phyloP scores from a whole-genome alignment of 1,140 invertebrate species.

The Bicyclus anynana region DNA sequence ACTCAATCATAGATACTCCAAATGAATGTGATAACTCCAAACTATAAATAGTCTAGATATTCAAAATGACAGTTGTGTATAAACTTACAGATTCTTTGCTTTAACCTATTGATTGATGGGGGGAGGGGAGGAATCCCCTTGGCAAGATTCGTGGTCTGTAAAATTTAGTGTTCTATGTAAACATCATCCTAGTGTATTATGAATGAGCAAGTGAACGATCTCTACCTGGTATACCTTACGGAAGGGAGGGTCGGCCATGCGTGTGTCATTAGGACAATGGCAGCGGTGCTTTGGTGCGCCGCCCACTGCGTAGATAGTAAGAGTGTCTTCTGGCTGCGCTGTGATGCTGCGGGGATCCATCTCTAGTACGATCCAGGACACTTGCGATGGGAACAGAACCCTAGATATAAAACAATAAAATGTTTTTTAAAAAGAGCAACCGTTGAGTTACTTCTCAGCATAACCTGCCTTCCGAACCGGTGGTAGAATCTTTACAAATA shows the following conservation, averaged over 20 bases:
- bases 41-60: no score
- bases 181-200: constrained; percentile 16
- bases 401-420: constrained; percentile 77
- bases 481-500: no score
- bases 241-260: constrained; percentile 48
- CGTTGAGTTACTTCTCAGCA: no score
- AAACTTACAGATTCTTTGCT: no score
- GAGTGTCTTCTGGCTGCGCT: constrained; percentile 94
- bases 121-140: neutral
- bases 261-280: constrained; percentile 41
- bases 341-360: constrained; percentile 96
- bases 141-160: neutral
- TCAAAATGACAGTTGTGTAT: no score
- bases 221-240: constrained; percentile 66
- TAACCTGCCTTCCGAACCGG: no score
- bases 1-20: no score
- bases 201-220: constrained; percentile 42
- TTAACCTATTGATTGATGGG: no score
- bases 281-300: constrained; percentile 48
- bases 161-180: constrained; percentile 2
- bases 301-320: constrained; percentile 86
- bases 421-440: no score
- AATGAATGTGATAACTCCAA: no score
- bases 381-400: constrained; percentile 91
- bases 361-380: constrained; percentile 95